Conservation (phyloP, 1,140 invertebrate species). For the Lucilia sericata region DNA sequence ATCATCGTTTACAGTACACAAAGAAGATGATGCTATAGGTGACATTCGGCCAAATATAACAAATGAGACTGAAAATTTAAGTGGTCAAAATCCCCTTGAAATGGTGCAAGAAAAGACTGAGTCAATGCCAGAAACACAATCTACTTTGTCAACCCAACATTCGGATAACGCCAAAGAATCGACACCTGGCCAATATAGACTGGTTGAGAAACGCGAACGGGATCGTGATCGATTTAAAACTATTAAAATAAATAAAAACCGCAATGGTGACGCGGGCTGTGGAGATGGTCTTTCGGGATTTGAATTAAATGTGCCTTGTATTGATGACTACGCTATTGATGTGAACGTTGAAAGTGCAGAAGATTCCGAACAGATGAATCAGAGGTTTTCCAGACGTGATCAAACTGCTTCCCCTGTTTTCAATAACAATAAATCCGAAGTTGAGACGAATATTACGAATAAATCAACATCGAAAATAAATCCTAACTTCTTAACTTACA, state of each 20-base stretch:
- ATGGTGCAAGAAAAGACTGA: conserved; percentile 42
- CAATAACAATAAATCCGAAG: conserved; percentile 48
- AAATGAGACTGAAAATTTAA: conserved; percentile 44
- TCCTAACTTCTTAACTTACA: conserved; percentile 60
- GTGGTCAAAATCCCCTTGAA: conserved; percentile 31
- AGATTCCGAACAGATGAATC: conserved; percentile 46
- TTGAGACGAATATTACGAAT: conserved; percentile 45
- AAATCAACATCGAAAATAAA: conserved; percentile 47
- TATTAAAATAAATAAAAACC: conserved; percentile 59
- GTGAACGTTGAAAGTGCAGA: neutral
- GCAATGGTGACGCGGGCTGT: conserved; percentile 51
- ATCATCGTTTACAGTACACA: conserved; percentile 61
- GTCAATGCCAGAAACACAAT: neutral
- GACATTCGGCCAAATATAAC: conserved; percentile 23
- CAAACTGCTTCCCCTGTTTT: conserved; percentile 45
- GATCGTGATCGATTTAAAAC: conserved; percentile 67
- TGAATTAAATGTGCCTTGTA: conserved; percentile 57
- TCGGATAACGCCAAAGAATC: neutral
- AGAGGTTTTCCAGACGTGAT: conserved; percentile 54
- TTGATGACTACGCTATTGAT: conserved; percentile 52
- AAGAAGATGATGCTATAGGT: conserved; percentile 47
- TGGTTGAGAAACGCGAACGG: conserved; percentile 58
- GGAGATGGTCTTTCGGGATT: conserved; percentile 45
- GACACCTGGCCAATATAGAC: conserved; percentile 50
- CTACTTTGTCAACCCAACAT: neutral